phyloP scores from a whole-genome alignment of 37 sponge, comb jelly and placozoan genomes.

The Ephydatia muelleri region DNA sequence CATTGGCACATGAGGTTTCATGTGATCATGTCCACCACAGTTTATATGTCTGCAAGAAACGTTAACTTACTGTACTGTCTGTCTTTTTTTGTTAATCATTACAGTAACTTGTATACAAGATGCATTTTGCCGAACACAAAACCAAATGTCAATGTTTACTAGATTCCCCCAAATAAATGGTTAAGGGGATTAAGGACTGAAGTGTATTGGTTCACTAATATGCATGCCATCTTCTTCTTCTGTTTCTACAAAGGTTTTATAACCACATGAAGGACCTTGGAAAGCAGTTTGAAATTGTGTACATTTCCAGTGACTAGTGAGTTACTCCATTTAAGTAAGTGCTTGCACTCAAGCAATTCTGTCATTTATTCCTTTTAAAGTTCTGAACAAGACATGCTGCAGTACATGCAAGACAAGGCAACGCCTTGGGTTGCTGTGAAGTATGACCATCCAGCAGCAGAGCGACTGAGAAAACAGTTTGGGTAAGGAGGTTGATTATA shows the following conservation, averaged over 20 bases:
- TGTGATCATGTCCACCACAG: slow-evolving; percentile 18
- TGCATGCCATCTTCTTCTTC: too few species aligned
- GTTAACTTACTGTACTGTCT: too few species aligned
- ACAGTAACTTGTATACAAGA: too few species aligned
- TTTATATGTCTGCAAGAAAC: slow-evolving; percentile 72
- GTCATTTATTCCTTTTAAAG: not conserved
- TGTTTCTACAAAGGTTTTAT: slow-evolving; percentile 66
- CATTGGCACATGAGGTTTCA: not conserved
- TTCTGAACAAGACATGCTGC: slow-evolving; percentile 62
- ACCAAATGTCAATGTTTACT: too few species aligned
- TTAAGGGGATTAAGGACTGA: too few species aligned
- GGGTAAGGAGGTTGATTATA: slow-evolving; percentile 40
- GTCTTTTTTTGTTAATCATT: too few species aligned
- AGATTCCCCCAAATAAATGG: too few species aligned
- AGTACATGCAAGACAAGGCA: slow-evolving; percentile 71
- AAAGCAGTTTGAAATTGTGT: slow-evolving; percentile 62
- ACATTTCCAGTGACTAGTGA: slow-evolving; percentile 84
- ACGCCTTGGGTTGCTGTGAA: slow-evolving; percentile 62
- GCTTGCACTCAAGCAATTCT: not conserved
- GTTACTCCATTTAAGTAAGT: not conserved
- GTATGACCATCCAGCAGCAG: slow-evolving; percentile 32
- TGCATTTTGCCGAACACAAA: too few species aligned
- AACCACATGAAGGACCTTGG: slow-evolving; percentile 62
- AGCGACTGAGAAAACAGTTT: slow-evolving; percentile 52
- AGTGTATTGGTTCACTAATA: too few species aligned